phyloP scores from a whole-genome alignment of 1,140 invertebrate species.

The Apis dorsata region DNA sequence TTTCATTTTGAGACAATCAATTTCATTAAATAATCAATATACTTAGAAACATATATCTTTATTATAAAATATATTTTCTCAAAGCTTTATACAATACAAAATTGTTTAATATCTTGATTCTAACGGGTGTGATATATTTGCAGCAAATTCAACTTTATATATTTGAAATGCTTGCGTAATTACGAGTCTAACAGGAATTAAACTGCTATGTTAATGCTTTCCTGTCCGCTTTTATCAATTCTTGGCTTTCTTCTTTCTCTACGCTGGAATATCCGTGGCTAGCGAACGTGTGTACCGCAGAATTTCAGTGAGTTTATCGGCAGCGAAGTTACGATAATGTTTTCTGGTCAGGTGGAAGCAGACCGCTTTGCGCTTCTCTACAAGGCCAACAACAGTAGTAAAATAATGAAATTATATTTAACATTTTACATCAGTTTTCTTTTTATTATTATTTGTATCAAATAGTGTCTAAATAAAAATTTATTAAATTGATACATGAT shows the following conservation, averaged over 20 bases:
- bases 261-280: background rate
- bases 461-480: background rate
- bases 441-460: too few species aligned
- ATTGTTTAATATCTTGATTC: background rate
- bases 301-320: conserved; percentile 21
- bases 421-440: background rate
- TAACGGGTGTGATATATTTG: background rate
- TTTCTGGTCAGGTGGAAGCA: conserved; percentile 24
- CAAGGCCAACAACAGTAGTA: background rate
- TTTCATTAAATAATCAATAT: too few species aligned
- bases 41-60: too few species aligned
- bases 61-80: too few species aligned
- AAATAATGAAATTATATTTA: conserved; percentile 22
- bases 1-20: too few species aligned
- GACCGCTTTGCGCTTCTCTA: conserved; percentile 4
- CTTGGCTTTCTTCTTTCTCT: conserved; percentile 18
- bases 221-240: conserved; percentile 37
- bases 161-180: conserved; percentile 13
- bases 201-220: conserved; percentile 37
- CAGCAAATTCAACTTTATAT: background rate
- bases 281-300: conserved; percentile 5
- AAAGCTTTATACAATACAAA: background rate
- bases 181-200: conserved; percentile 42
- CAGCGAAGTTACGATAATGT: conserved; percentile 39
- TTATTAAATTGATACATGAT: too few species aligned